Evolutionary conservation across 2,888 invertebrate genomes (phyloP), one percentile per base, ranked within the genome.

Genomic region (Cephus runcator): DNA sequence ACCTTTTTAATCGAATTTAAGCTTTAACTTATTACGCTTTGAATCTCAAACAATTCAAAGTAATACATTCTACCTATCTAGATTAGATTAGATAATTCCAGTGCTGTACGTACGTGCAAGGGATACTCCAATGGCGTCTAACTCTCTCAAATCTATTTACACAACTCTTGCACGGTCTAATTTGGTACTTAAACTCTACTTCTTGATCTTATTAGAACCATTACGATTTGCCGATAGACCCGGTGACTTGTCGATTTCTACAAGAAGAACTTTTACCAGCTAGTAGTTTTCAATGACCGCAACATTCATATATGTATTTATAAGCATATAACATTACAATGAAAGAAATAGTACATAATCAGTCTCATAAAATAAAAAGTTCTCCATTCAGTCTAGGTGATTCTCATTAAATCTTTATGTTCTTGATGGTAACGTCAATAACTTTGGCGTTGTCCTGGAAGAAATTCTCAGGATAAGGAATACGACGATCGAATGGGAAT

Each of bases 401-500:
- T 9, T 56, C 56, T 56, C 56, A 9, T 56, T 56, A 56, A 56
- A 56, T 56, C 33, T 40, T 73, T 15, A 77, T 73, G 56, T 77
- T 74, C 68, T 34, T 95, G 87, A 95, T 92, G 84, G 92, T 92
- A 6, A 94, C 93, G 85, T 94, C 94, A 81, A 94, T 92, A 88
- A 94, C 94, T 90, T 92, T 93, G 92, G 93, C 94, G 92, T 95
- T 95, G 75, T 94, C 94, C 30, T 94, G 93, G 84, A 92, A 93
- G 93, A 94, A 95, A 80, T 91, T 92, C 68, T 90, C 90, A 75
- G 73, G 15, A 12, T 94, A 92, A 74, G 94, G 92, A 86, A 95
- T 94, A 69, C 91, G 91, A 83, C 95, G 94, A 88, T 96, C 95
- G 88, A 96, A 93, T 83, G 96, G 96, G 93, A 94, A 96, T 77